Evolutionary conservation across 2,888 invertebrate genomes (phyloP), one percentile per base, ranked within the genome.

Genomic region (Teleogryllus oceanicus): DNA sequence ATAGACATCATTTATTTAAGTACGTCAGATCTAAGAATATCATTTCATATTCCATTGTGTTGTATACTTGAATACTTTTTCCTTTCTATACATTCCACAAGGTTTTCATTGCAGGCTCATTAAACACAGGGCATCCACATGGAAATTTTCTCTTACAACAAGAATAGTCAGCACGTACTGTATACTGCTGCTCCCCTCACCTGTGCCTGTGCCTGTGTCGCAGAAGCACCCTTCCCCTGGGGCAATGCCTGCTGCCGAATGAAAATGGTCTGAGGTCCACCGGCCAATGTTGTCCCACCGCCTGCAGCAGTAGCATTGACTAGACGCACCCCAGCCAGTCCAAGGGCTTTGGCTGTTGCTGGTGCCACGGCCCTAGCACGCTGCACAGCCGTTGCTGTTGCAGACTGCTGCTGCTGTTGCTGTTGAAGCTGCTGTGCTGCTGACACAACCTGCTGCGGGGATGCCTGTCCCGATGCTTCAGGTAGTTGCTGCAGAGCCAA

Each of bases 261-360:
- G 76, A 79, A 81, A 49, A 81, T 80, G 12, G 82, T 81, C 74
- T 81, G 80, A 21, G 75, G 76, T 49, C 76, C 24, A 37, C 49
- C 74, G 75, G 78, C 49, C 76, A 24, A n/a, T 5, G 37, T 49
- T 24, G 62, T n/a, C 16, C 16, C 13, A 13, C 62, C 62, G 4
- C 62, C 62, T 13, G 62, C 62, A 13, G 62, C 16, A 4, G 62
- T 62, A 16, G 82, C 81, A 78, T 80, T 82, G 49, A 82, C 82
- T 37, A 82, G 81, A 74, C 82, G 81, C 49, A 82, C 81, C 13
- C 82, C 80, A 18, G 81, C 78, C 78, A 81, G 49, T 8, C 80
- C 81, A 11, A 76, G 50, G 12, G 20, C 21, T n/a, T 77, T 77
- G 24, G 79, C 80, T 11, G 77, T 51, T 10, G 80, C 78, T 49